phyloP scores from a whole-genome alignment of 2,888 invertebrate species.

The Euclidia mi region DNA sequence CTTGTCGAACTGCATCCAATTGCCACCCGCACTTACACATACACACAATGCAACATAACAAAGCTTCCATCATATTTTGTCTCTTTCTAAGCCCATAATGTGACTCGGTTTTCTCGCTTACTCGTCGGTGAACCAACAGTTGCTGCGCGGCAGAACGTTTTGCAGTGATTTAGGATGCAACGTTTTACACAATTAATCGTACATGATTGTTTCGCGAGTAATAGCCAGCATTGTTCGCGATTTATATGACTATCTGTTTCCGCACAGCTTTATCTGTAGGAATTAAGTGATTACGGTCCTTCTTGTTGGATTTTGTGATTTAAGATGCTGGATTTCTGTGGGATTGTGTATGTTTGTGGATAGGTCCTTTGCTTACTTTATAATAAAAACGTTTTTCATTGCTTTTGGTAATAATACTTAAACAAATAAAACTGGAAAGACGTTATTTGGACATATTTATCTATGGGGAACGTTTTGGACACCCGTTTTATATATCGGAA shows the following conservation, averaged over 20 bases:
- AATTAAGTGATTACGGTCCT: constrained; percentile 38
- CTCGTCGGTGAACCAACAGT: background rate
- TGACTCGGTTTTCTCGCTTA: constrained; percentile 5
- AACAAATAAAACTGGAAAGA: too few relatives aligned
- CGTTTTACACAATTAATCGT: constrained; percentile 62
- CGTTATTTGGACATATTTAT: too few relatives aligned
- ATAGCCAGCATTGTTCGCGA: constrained; percentile 43
- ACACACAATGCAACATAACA: background rate
- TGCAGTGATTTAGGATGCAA: constrained; percentile 55
- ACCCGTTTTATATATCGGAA: too few relatives aligned
- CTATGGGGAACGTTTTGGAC: too few relatives aligned
- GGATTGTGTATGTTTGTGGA: too few relatives aligned
- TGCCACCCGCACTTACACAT: constrained; percentile 10
- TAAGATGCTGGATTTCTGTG: too few relatives aligned
- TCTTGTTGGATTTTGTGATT: background rate
- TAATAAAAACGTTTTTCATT: too few relatives aligned
- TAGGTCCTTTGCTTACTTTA: background rate
- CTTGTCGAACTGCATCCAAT: constrained; percentile 35
- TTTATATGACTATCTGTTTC: constrained; percentile 45
- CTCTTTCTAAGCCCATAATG: background rate
- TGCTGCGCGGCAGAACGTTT: constrained; percentile 14
- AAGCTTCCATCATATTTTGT: background rate
- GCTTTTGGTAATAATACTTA: too few relatives aligned
- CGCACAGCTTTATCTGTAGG: constrained; percentile 38
- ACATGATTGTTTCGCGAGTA: constrained; percentile 53